Evolutionary conservation across 1,140 invertebrate species (phyloP), one percentile per base, ranked within the genome.

Genomic region (Zaprionus vittiger): DNA sequence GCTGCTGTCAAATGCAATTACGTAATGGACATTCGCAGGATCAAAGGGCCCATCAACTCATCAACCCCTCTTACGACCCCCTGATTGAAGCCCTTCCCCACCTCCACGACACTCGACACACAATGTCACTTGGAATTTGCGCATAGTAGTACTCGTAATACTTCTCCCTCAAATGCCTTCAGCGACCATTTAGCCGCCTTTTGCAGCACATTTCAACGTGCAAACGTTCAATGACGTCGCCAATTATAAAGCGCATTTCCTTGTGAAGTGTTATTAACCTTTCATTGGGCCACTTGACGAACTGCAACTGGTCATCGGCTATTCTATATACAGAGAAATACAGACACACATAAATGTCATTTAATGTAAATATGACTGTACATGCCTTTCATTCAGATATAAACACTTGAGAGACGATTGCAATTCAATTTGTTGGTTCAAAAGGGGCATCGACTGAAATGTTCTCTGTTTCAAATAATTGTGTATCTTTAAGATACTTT

Each of bases 191-290:
- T 37, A 37, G 68, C 38, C 54, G 52, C 52, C 44, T 49, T 76
- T 65, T 65, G 44, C 26, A 11, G 60, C 41, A 52, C 52, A 59
- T 31, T 49, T 54, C 56, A 56, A 57, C 22, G 28, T 28, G 57
- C 28, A 31, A 31, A 34, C 67, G 28, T 34, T 57, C 64, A 66
- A 62, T 63, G 63, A 77, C 56, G 70, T 38, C 62, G 55, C 60
- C 60, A 63, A 71, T 75, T 71, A 71, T 61, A 75, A 75, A 71
- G 34, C 60, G 74, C 71, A 69, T 87, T 80, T 73, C 69, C 78
- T 84, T 83, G 83, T 84, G 44, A 56, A 90, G 82, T 90, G 85
- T 91, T 85, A 73, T 89, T 89, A 89, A 89, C 85, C 85, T 89
- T 89, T 89, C 86, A 81, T 31, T 73, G 67, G 73, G 73, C 81